Evolutionary conservation across 1,140 invertebrate species (phyloP).

Genomic region (Stegodyphus mimosarum): DNA sequence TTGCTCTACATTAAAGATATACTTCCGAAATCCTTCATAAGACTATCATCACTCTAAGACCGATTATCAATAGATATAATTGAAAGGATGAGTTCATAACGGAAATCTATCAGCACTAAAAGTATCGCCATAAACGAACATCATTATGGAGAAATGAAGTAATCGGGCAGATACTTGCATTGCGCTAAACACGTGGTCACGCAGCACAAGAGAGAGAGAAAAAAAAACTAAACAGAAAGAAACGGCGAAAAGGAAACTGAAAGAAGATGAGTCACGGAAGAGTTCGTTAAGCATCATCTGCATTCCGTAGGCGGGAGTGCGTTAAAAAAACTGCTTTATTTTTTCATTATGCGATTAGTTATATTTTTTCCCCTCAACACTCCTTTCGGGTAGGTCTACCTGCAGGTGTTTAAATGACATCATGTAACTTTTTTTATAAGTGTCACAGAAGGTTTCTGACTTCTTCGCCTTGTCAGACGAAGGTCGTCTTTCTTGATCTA

Average conservation of each 20-base stretch:
- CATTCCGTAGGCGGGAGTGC: slow-evolving; percentile 31
- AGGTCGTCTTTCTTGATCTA: too few species aligned
- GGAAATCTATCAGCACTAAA: background rate
- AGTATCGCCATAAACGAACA: background rate
- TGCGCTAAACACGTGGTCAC: background rate
- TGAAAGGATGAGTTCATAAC: too few species aligned
- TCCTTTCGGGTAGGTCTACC: background rate
- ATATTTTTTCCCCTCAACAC: slow-evolving; percentile 24
- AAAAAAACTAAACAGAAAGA: background rate
- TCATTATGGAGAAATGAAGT: background rate
- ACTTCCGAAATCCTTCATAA: too few species aligned
- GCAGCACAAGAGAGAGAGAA: background rate
- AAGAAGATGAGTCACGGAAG: slow-evolving; percentile 29
- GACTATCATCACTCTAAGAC: too few species aligned
- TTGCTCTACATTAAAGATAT: too few species aligned
- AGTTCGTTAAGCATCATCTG: slow-evolving; percentile 11
- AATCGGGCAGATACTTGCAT: background rate
- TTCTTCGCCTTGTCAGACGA: too few species aligned
- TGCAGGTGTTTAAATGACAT: slow-evolving; percentile 51
- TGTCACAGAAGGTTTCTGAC: background rate
- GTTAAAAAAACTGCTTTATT: background rate
- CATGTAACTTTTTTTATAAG: background rate
- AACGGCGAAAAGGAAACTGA: background rate
- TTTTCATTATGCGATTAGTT: background rate
- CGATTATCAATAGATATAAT: too few species aligned